Base-by-base conservation (phyloP, 1,140 invertebrate species). In the Drosophila ficusphila region DNA sequence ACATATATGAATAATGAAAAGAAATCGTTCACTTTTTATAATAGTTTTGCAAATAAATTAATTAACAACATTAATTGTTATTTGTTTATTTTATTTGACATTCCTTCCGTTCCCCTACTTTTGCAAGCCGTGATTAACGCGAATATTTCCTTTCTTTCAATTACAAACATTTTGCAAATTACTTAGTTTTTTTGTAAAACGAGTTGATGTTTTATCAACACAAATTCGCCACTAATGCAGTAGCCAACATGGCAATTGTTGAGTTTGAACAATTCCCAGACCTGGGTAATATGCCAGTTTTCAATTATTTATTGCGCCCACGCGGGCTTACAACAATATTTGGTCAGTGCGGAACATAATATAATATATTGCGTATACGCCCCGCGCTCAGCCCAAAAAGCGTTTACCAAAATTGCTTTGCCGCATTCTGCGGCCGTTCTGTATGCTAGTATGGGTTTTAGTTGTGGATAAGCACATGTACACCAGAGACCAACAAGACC, bases 301-400 rank as follows among this genome's bases (percentile, higher is more conserved):
- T 44, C n/a, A 75, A 71, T 76, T 67, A 68, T 79, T 72, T 86
- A 86, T 72, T 61, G 38, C 38, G 19, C 7, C 14, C 42, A 25
- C 21, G 21, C 19, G 18, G 29, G 48, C 21, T 51, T 67, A 39
- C 53, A 49, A 42, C 54, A 42, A 31, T 54, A 58, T 75, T 51
- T 53, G 56, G 75, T 71, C 54, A 74, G 53, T 56, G 39, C 31
- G 52, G 56, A 56, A 38, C 21, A 65, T 23, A 53, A 69, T 48
- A 47, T 60, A 79, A 79, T 78, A 76, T 79, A 85, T 85, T 73
- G 49, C 79, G 51, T 79, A 76, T 85, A 76, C 81, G 67, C 58
- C 76, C 67, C 56, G 34, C 21, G 21, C 36, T 48, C 65, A 39
- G 48, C 58, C 48, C 57, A 41, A 46, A 61, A 34, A 72, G 54